Evolutionary conservation across 2,797 vertebrate genomes (phyloP), one percentile per base, ranked within the genome.

Genomic region (Natrix natrix): DNA sequence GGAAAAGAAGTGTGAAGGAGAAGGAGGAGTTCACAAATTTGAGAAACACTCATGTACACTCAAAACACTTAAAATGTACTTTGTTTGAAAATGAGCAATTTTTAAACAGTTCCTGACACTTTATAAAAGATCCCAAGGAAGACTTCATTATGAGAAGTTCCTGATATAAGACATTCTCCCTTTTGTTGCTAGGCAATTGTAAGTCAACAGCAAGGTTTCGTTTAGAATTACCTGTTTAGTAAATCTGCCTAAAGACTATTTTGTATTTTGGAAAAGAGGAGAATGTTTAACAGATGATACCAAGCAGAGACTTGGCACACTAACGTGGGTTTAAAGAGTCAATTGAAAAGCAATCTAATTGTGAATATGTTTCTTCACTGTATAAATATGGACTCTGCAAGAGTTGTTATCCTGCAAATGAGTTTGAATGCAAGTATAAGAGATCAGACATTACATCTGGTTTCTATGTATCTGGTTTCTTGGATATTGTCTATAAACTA

Each of bases 121-220:
- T 94, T 59, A 86, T 48, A 86, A 83, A 91, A 94, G 88, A 16
- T 90, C 86, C 92, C 63, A 61, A 86, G 90, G 91, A 90, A 87
- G 78, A 54, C 91, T 95, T 90, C 93, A 59, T 94, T 95, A 94
- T 78, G 59, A 93, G 57, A 59, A 1, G 56, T 66, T 56, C 24
- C 52, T 91, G 88, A 91, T 37, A 10, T 94, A 59, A 87, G 60
- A 91, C 91, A 52, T 94, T 86, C 48, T 28, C 32, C 61, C 4
- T 87, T 94, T 94, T 93, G 60, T 95, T 92, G 69, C 37, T 32
- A 24, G 69, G 43, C 63, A 24, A 92, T 88, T 92, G 91, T 52
- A 52, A 90, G 61, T 87, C 91, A 92, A 83, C 32, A 22, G 74
- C 13, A 2, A 87, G 63, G 26, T 59, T 74, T 89, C 61, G 28